Evolutionary conservation across 2,797 vertebrate species (phyloP), one percentile per base, ranked within the genome.

Genomic region (Platyrinchus mystaceus): DNA sequence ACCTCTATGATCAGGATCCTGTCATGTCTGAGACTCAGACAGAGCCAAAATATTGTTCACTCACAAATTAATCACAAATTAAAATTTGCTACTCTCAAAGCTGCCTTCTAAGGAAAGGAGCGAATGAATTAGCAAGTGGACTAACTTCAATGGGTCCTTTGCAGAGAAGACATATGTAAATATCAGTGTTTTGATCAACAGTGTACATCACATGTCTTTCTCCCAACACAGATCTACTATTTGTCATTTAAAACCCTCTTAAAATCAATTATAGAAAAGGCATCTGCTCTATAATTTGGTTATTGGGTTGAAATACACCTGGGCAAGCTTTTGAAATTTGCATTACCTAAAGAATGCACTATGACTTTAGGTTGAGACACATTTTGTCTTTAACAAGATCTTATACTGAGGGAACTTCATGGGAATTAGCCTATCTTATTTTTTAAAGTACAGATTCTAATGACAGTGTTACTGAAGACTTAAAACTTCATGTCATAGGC

Each of bases 131-230:
- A 77, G 41, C 39, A 90, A 68, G 69, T 12, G n/a, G 12, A 78
- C n/a, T 73, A 64, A 81, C 9, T 92, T 87, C 83, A 67, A 82
- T 93, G 28, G 5, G 39, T 84, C 60, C 59, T 28, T 78, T 88
- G 62, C 62, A 68, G 17, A 56, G 44, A 93, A 94, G 87, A 39
- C 43, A 39, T 68, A 64, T 50, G 84, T 75, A 90, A 96, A 95
- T 82, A 91, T 39, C 13, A 69, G 37, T 83, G 76, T 32, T 90
- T 95, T 94, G 78, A 96, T 73, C 89, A 94, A 92, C 64, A 89
- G 18, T 24, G 69, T 67, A 47, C 71, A 91, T 94, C 84, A 94
- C 23, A 39, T 44, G 41, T 93, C 74, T 91, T 90, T 73, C 56
- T 66, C 64, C 30, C 20, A 86, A 53, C 17, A 90, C 23, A 84